These are phyloP conservation scores for Poecile atricapillus DNA, from an alignment of 2,113 vertebrate species.

Conservation along the genomic window DNA sequence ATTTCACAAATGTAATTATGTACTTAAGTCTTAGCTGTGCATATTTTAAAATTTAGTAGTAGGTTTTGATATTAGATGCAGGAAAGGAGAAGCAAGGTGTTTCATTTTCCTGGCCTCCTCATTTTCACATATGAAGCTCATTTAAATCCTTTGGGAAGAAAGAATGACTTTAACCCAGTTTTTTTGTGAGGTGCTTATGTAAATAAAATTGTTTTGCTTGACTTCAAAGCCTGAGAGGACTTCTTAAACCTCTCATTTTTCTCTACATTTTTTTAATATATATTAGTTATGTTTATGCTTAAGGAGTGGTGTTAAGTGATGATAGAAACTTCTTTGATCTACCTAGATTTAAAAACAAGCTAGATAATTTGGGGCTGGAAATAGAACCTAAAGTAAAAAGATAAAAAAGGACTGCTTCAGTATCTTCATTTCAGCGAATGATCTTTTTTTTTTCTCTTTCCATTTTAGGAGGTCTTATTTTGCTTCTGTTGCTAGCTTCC, in stretches of 20 bases:
- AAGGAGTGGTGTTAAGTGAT: not conserved
- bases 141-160: constrained; percentile 23
- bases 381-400: not conserved
- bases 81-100: not conserved
- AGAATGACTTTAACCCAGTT: constrained; percentile 6
- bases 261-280: not conserved
- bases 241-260: not conserved
- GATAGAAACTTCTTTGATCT: constrained; percentile 29
- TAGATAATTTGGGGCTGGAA: not conserved
- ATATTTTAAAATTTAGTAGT: not conserved
- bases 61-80: not conserved
- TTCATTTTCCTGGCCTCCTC: not conserved
- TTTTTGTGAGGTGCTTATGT: constrained; percentile 28
- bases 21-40: not conserved
- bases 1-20: not conserved
- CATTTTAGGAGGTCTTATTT: not conserved
- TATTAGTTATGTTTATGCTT: not conserved
- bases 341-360: not conserved
- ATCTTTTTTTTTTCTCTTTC: not conserved
- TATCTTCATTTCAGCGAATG: not conserved
- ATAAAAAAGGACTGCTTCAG: not conserved
- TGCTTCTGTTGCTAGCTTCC: not conserved
- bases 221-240: constrained; percentile 35
- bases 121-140: not conserved
- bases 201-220: constrained; percentile 16